Conservation (phyloP, 2,888 invertebrate genomes). For the Tetranychus truncatus region DNA sequence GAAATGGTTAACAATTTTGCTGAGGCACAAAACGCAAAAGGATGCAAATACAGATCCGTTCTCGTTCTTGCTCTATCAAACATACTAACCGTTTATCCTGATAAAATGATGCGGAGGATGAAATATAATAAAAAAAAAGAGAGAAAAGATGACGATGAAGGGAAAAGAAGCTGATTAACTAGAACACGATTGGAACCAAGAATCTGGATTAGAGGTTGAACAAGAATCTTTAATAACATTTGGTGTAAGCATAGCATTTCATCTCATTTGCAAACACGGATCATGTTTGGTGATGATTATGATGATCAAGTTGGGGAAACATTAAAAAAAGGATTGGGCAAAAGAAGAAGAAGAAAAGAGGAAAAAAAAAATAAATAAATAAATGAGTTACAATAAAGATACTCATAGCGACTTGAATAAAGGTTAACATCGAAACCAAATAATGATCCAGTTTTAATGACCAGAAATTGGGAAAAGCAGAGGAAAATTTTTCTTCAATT, state of each 20-base stretch:
- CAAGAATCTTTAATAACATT: not conserved
- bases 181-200: not conserved
- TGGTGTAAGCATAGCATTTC: not conserved
- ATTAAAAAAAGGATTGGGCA: too few relatives aligned
- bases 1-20: not conserved
- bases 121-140: conserved; percentile 5
- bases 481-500: too few relatives aligned
- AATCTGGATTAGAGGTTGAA: not conserved
- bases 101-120: not conserved
- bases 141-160: not conserved
- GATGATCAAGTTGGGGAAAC: not conserved
- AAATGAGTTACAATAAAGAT: too few relatives aligned
- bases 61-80: not conserved
- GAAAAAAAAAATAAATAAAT: too few relatives aligned
- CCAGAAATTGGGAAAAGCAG: too few relatives aligned
- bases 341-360: too few relatives aligned
- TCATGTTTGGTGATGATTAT: not conserved
- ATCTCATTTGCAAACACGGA: not conserved
- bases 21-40: not conserved
- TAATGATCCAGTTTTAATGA: too few relatives aligned
- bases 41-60: not conserved
- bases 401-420: too few relatives aligned
- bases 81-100: too few relatives aligned
- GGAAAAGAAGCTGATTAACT: not conserved
- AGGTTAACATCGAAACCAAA: too few relatives aligned